Conservation (phyloP, 2,888 invertebrate genomes). For the Monoplex corrugatus region DNA sequence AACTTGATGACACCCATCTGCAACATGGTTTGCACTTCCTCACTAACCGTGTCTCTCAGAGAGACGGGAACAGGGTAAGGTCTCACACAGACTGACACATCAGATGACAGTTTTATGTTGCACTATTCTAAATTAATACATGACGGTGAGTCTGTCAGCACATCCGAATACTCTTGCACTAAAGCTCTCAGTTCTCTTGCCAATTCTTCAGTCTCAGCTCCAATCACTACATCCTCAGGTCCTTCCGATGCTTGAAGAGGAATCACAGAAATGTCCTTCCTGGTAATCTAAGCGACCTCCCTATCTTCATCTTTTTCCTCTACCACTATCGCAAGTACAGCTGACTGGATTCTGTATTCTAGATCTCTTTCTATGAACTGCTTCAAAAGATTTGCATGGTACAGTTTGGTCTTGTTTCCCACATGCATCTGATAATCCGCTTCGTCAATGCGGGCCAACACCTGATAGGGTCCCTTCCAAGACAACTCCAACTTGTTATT, state of each 20-base stretch:
- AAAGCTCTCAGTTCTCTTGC: too few species aligned
- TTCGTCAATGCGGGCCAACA: constrained; percentile 17
- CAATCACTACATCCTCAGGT: too few species aligned
- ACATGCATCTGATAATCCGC: constrained; percentile 50
- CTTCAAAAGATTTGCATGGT: constrained; percentile 43
- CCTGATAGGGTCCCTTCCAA: constrained; percentile 56
- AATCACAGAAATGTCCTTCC: too few species aligned
- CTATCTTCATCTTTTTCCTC: too few species aligned
- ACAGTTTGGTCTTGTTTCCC: constrained; percentile 37
- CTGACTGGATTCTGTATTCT: too few species aligned
- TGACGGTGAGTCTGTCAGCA: constrained; percentile 4
- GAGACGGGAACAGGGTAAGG: constrained; percentile 23
- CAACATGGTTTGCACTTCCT: constrained; percentile 11
- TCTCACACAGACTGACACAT: not conserved
- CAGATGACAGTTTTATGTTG: not conserved
- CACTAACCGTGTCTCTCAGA: not conserved
- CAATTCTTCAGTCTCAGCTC: too few species aligned
- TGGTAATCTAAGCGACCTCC: too few species aligned
- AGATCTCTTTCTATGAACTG: too few species aligned
- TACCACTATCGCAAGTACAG: too few species aligned
- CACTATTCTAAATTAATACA: not conserved
- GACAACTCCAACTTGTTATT: constrained; percentile 54
- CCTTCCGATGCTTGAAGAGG: too few species aligned
- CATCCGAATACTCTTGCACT: too few species aligned
- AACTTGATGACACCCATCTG: constrained; percentile 19